Base-by-base conservation (phyloP, 1,140 invertebrate species). In the Bombus pyrosoma region DNA sequence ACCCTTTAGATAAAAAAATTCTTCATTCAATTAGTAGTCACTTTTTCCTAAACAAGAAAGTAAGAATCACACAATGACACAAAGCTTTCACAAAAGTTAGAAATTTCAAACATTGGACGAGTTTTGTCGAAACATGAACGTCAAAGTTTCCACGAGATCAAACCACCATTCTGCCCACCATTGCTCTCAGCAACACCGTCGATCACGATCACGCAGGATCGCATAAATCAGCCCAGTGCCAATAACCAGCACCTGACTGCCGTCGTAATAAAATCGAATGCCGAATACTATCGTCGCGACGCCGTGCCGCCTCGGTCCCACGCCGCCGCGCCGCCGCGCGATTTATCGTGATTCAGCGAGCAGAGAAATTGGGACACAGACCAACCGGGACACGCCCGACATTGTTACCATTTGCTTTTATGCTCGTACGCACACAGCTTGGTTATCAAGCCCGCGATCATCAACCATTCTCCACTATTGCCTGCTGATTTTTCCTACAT, bases 351-450 rank as follows among this genome's bases (percentile, higher is more conserved):
- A 39, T 83, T n/a, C 79, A 28, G 25, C 41, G 53, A 80, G 66
- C 57, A 15, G n/a, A 3, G 83, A 83, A 86, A 86, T 86, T 83
- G 73, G 85, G 85, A 59, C 85, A 81, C 69, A 32, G 83, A 85
- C 83, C 76, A 72, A 80, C 68, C 75, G 76, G 83, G 78, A 85
- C 71, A 81, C 84, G 79, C 84, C 84, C 62, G 69, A 41, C 80
- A 86, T 86, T 82, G 85, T 86, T 71, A 82, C 73, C 80, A 69
- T 71, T 78, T 83, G 85, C 80, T 83, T 76, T 83, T 71, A 76
- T 83, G 80, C 80, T 86, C 43, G 34, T 32, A 34, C 62, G 22
- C 9, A 32, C 47, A 37, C 68, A 53, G 32, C 37, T n/a, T n/a
- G n/a, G n/a, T 25, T 41, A n/a, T 47, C 57, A 39, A 62, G n/a